Evolutionary conservation across 2,888 invertebrate genomes (phyloP).

Genomic region (Acleris holmiana): DNA sequence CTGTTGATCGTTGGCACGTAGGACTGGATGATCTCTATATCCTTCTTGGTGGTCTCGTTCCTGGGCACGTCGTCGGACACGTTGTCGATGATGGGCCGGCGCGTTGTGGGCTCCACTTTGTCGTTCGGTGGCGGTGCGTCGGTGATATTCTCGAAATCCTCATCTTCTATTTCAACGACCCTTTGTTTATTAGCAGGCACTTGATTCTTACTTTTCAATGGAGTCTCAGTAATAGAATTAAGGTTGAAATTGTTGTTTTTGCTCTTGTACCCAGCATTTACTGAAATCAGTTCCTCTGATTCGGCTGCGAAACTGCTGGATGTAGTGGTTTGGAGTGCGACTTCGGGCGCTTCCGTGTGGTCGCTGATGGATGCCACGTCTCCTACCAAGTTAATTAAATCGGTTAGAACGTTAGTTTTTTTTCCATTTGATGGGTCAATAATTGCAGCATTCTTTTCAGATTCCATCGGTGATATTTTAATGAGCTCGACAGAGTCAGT

Average conservation of each 20-base stretch:
- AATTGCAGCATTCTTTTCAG: slow-evolving; percentile 61
- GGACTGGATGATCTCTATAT: slow-evolving; percentile 75
- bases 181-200: slow-evolving; percentile 58
- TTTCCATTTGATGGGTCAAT: slow-evolving; percentile 59
- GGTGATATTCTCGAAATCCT: slow-evolving; percentile 65
- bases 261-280: slow-evolving; percentile 75
- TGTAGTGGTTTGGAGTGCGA: slow-evolving; percentile 43
- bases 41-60: slow-evolving; percentile 62
- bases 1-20: slow-evolving; percentile 72
- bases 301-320: slow-evolving; percentile 60
- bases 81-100: slow-evolving; percentile 73
- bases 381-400: slow-evolving; percentile 73
- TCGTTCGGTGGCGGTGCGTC: slow-evolving; percentile 71
- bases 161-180: slow-evolving; percentile 72
- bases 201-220: slow-evolving; percentile 63
- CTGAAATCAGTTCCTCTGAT: slow-evolving; percentile 75
- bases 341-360: slow-evolving; percentile 57
- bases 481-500: slow-evolving; percentile 72
- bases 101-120: slow-evolving; percentile 71
- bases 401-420: slow-evolving; percentile 63
- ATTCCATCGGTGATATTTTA: slow-evolving; percentile 59
- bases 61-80: slow-evolving; percentile 62
- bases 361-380: slow-evolving; percentile 78
- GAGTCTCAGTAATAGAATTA: slow-evolving; percentile 75
- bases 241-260: slow-evolving; percentile 75